These are phyloP conservation scores for Centropyge bicolor DNA, from an alignment of 2,797 vertebrate species.

Conservation along the genomic window DNA sequence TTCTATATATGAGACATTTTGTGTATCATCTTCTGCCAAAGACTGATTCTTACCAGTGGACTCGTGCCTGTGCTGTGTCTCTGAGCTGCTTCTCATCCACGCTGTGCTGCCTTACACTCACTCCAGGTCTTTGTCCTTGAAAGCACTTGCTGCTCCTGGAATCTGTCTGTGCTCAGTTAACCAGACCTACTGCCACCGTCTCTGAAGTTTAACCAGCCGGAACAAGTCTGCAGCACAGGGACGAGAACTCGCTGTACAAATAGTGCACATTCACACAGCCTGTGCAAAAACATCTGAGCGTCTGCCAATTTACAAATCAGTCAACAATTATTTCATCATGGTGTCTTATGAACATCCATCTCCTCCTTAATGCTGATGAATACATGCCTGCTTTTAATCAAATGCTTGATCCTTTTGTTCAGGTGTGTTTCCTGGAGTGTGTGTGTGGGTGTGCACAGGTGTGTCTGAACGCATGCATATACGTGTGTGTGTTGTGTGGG, in stretches of 20 bases:
- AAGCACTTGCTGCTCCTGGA: not conserved
- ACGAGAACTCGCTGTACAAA: not conserved
- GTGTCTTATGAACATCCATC: not conserved
- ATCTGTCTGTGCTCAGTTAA: no score
- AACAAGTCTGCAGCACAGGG: not conserved
- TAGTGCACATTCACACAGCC: not conserved
- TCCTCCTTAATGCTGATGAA: not conserved
- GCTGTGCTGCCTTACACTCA: not conserved
- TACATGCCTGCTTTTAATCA: not conserved
- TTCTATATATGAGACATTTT: not conserved
- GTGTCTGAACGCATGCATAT: conserved; percentile 14
- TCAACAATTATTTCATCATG: not conserved
- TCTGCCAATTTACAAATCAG: not conserved
- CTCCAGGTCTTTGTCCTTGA: not conserved
- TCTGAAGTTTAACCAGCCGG: not conserved
- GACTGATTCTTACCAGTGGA: not conserved
- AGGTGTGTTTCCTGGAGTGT: conserved; percentile 4
- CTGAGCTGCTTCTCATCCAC: no score
- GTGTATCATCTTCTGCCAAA: not conserved
- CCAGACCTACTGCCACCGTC: not conserved
- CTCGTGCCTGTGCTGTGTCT: rapidly evolving
- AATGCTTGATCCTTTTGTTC: not conserved
- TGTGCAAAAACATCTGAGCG: not conserved
- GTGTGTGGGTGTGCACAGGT: conserved; percentile 34
- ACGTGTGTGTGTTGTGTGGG: not conserved